Evolutionary conservation across 1,140 invertebrate species (phyloP), one percentile per base, ranked within the genome.

Genomic region (Alviniconcha marisindica): DNA sequence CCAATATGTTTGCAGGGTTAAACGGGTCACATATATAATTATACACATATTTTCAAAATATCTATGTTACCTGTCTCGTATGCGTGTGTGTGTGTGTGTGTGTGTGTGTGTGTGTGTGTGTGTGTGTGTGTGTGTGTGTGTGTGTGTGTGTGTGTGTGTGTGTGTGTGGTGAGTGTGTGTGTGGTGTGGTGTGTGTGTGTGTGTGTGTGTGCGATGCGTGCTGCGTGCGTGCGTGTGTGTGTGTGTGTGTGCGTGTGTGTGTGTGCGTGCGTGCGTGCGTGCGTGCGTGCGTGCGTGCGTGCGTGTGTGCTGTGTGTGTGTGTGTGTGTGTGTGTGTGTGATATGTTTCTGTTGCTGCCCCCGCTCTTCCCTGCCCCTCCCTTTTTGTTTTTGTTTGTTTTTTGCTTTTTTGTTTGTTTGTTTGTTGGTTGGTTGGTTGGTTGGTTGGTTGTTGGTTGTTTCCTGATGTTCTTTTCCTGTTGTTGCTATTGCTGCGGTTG

Each of bases 121-220:
- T 60, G 56, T 60, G 56, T 60, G 56, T 60, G 56, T 60, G 56
- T 60, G 56, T 60, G 56, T 60, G 56, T 60, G 56, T 60, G 56
- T 60, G 56, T 60, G 56, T 15, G 56, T 60, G 10, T 60, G 56
- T 60, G 10, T 60, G 56, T 60, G 10, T 60, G 56, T 60, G 56
- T 60, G 56, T 60, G 56, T 60, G 24, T 60, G 56, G 63, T 33
- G 63, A 3, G 63, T 33, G 63, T 33, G 63, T 15, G 63, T 33
- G 63, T 15, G 31, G 3, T 24, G 3, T 24, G 28, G 63, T 66
- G 63, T 66, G 63, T 66, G 63, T 66, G n/a, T 66, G 31, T 33
- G 63, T 66, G 63, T 31, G 63, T 66, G 63, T 33, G n/a, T 66
- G 63, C 28, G 63, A 31, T 24, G 12, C 24, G 12, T 24, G 12